Base-by-base conservation (phyloP, 2,888 invertebrate species). In the Sinelater perroti region DNA sequence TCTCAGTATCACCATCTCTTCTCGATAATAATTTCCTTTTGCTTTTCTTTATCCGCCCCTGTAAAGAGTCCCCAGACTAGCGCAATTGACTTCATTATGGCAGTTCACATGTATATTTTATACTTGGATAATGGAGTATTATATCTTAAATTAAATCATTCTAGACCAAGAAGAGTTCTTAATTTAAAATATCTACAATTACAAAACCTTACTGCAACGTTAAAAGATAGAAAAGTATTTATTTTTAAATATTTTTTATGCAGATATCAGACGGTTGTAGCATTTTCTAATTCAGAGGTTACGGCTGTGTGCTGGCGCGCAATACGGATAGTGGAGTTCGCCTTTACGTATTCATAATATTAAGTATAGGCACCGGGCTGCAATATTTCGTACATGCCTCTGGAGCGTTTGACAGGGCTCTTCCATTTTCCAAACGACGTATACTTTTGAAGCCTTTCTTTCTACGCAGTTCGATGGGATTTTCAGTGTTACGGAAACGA, bases 41-140 rank as follows among this genome's bases (percentile, higher is more conserved):
- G 14, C 33, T 54, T 45, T 54, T 38, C 46, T 46, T 54, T 54
- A 33, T 38, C 10, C 28, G n/a, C 46, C 21, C 38, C 31, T 38
- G 28, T 36, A 21, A 38, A 46, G 26, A 53, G 28, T 54, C 40
- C 28, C 21, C 38, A 11, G 35, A 54, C 28, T 45, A 4, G 26
- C 35, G 33, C 33, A 54, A 54, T 46, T 54, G 54, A 54, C 54
- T 54, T 46, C 54, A 31, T 54, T 54, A 46, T 45, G 36, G 28
- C 30, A 45, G 26, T 54, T 38, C 46, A 36, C 46, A 40, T 44
- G 46, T 45, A 26, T 26, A 18, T 46, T n/a, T 46, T 38, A 28
- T 26, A 13, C 18, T 30, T 30, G 13, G 13, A 30, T 30, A 6
- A 30, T 30, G 13, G 8, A 26, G 26, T 10, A 13, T 30, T 10